Evolutionary conservation across 2,113 vertebrate species (phyloP).

Genomic region (Vimba vimba): DNA sequence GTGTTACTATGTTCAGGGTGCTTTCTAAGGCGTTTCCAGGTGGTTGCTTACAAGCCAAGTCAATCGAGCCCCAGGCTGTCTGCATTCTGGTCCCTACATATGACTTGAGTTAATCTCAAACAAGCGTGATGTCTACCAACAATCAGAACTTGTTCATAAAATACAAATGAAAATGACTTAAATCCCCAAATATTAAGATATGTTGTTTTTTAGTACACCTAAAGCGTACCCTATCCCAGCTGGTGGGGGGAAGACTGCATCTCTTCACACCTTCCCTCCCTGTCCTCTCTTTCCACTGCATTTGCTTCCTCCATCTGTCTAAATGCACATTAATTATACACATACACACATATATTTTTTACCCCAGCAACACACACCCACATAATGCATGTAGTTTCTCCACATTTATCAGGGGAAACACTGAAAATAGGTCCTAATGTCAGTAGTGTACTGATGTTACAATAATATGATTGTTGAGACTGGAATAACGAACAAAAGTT

Average conservation of each 20-base stretch:
- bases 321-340: conserved; percentile 68
- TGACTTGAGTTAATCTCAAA: neutral
- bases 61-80: no score
- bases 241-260: conserved; percentile 70
- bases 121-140: neutral
- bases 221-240: conserved; percentile 19
- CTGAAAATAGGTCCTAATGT: conserved; percentile 28
- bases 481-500: neutral
- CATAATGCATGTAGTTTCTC: conserved; percentile 57
- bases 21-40: neutral
- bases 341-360: conserved; percentile 46
- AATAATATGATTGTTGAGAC: conserved; percentile 34
- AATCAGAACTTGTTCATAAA: neutral
- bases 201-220: conserved; percentile 14
- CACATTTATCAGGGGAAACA: conserved; percentile 39
- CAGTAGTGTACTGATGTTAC: conserved; percentile 30
- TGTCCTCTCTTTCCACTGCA: conserved; percentile 37
- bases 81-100: neutral
- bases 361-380: conserved; percentile 53
- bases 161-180: neutral
- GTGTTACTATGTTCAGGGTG: neutral
- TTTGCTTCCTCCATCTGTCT: conserved; percentile 58
- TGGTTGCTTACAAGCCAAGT: no score
- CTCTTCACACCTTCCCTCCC: conserved; percentile 67
- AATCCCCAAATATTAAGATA: neutral